Percentiles rank a stretch among this genome's conserved stretches.
These are phyloP conservation scores for Pelagia noctiluca DNA, from an alignment of 30 jellyfish, hydroid and myxozoan species.

Conservation along the genomic window DNA sequence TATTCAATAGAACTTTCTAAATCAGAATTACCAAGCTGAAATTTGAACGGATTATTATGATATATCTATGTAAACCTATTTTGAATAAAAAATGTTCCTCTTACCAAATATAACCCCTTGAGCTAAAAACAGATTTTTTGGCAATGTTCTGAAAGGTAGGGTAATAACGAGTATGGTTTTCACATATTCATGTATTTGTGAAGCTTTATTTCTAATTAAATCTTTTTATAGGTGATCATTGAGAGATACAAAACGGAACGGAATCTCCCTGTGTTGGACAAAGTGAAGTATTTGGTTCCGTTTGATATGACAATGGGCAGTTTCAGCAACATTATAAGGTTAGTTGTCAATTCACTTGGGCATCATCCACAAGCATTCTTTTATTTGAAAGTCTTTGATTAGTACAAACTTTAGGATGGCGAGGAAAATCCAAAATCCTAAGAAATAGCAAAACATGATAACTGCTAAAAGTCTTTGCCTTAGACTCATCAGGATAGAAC, in stretches of 20 bases:
- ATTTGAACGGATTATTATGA: background rate
- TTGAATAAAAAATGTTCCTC: background rate
- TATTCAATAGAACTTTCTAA: too few species aligned
- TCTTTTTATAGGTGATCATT: constrained; percentile 69
- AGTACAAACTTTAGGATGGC: too few species aligned
- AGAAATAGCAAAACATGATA: too few species aligned
- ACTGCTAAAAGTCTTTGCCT: too few species aligned
- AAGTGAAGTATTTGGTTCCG: constrained; percentile 88
- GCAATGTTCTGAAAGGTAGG: background rate
- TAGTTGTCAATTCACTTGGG: background rate
- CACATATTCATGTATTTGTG: background rate
- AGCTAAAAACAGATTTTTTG: background rate
- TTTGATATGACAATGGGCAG: constrained; percentile 96
- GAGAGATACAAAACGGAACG: constrained; percentile 81
- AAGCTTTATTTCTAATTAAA: background rate
- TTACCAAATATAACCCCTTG: background rate
- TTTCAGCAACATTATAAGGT: constrained; percentile 79
- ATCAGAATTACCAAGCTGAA: too few species aligned
- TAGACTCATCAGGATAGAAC: too few species aligned
- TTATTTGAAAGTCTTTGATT: too few species aligned
- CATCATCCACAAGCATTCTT: too few species aligned
- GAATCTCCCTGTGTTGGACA: constrained; percentile 88
- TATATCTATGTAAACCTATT: background rate
- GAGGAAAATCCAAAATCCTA: too few species aligned
- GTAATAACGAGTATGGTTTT: too few species aligned